A percentile compares a stretch with the other conserved stretches of the same genome.
Conservation (phyloP, 1,140 invertebrate species). For the Drosophila equinoxialis region DNA sequence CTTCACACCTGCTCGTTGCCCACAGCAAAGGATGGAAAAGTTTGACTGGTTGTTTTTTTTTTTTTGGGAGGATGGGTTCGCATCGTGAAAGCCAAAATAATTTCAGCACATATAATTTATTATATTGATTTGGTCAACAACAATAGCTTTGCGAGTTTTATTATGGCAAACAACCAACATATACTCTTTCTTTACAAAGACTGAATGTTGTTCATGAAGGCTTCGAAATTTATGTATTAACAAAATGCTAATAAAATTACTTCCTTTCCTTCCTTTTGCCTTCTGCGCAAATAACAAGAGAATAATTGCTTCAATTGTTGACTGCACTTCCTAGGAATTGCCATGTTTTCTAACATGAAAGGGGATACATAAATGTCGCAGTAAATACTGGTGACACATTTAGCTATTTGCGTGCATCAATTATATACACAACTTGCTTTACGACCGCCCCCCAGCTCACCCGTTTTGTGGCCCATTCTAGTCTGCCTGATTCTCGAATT, state of each 20-base stretch:
- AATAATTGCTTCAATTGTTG: conserved; percentile 34
- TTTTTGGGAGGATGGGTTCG: not conserved
- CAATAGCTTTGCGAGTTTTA: conserved; percentile 15
- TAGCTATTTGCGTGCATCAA: conserved; percentile 75
- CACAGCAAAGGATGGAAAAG: not conserved
- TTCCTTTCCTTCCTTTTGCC: not conserved
- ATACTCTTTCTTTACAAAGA: conserved; percentile 14
- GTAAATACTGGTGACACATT: conserved; percentile 65
- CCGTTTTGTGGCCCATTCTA: conserved; percentile 16
- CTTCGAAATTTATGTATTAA: not conserved
- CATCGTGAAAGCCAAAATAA: conserved; percentile 24
- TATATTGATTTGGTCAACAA: conserved; percentile 57
- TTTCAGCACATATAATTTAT: conserved; percentile 50
- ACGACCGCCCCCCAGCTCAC: too few species aligned
- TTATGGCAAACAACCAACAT: conserved; percentile 12
- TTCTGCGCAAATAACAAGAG: conserved; percentile 14
- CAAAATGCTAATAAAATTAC: not conserved
- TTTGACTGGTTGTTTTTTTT: conserved; percentile 19
- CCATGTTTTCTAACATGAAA: conserved; percentile 32
- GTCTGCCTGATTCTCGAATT: conserved; percentile 32
- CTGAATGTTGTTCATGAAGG: too few species aligned
- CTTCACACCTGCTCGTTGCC: conserved; percentile 46
- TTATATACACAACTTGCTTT: conserved; percentile 50
- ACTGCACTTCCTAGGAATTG: conserved; percentile 34
- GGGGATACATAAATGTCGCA: conserved; percentile 29